Base-by-base conservation (phyloP, 2,888 invertebrate genomes). In the Antheraea yamamai region DNA sequence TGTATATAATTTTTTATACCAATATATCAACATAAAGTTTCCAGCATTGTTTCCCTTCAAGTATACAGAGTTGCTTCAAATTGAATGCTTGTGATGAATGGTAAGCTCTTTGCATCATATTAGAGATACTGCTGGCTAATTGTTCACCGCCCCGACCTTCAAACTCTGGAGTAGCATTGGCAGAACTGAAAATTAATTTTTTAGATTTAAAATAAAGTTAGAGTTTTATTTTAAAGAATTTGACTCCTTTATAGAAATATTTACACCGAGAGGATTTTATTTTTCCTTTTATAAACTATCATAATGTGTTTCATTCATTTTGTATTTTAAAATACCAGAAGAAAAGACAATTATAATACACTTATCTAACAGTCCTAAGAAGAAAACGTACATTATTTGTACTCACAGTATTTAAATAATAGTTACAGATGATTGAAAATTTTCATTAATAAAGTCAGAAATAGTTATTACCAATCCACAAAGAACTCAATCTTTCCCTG, bases 81-180 rank as follows among this genome's bases (percentile, higher is more conserved):
- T 98, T 96, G 80, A 99, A 96, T 2, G 97, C 97, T 80, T 96
- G 95, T 26, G 96, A 94, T 0, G 97, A 97, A 82, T 96, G 96
- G 88, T 99, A 99, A 10, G 98, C 97, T 77, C 97, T 95, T 72
- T 96, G 94, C 83, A 99, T 95, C 81, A 97, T 96, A 78, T 96
- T 97, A 61, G 98, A 97, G 80, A 99, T 97, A 86, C 97, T 98
- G 78, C 96, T 96, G 0, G 98, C 98, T 76, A 99, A 93, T 77
- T 97, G 97, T 84, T 99, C 99, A 3, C 99, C 99, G 51, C 99
- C 99, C 86, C 98, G 95, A 4, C 99, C 99, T 95, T 99, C 99
- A 95, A 99, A 99, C 85, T 97, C 98, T 7, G 99, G 99, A 2
- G 98, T 97, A 2, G 99, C 99, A 96, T 99, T 99, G 14, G 99